Percentiles rank a stretch among this genome's conserved stretches.
phyloP scores from a whole-genome alignment of 2,888 invertebrate species.

The Watsonalla binaria region DNA sequence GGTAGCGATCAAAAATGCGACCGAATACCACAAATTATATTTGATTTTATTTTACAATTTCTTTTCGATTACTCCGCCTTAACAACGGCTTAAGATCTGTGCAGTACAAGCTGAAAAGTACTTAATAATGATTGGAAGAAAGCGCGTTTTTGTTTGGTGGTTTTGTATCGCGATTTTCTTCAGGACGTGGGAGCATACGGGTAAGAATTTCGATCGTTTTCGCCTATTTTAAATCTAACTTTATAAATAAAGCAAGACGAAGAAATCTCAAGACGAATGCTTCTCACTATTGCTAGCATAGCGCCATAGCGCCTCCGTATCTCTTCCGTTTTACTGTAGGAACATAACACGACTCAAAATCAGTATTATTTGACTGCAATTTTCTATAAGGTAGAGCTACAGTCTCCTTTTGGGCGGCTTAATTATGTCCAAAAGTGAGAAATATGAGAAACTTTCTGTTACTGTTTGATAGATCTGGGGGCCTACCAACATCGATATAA shows the following conservation, averaged over 20 bases:
- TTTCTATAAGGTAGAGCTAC: too few species aligned
- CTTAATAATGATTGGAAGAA: constrained; percentile 4
- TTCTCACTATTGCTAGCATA: too few species aligned
- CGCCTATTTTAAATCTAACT: not conserved
- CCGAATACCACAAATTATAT: constrained; percentile 58
- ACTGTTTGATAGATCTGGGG: not conserved
- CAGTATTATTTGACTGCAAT: too few species aligned
- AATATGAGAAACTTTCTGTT: not conserved
- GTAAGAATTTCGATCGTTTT: not conserved
- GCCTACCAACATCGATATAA: too few species aligned
- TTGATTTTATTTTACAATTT: constrained; percentile 75
- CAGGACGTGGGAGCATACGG: not conserved
- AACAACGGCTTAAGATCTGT: constrained; percentile 18
- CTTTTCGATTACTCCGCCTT: constrained; percentile 46
- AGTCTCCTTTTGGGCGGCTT: too few species aligned
- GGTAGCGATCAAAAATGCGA: constrained; percentile 51
- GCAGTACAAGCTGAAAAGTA: not conserved
- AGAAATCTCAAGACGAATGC: too few species aligned
- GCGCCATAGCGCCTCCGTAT: too few species aligned
- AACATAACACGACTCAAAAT: too few species aligned
- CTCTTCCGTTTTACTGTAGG: too few species aligned
- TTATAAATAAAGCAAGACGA: too few species aligned
- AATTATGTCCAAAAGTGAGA: too few species aligned
- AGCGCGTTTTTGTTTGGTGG: constrained; percentile 5
- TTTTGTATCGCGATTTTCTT: constrained; percentile 16